phyloP scores from a whole-genome alignment of 2,113 vertebrate genomes.

The Pachypanchax playfairii region DNA sequence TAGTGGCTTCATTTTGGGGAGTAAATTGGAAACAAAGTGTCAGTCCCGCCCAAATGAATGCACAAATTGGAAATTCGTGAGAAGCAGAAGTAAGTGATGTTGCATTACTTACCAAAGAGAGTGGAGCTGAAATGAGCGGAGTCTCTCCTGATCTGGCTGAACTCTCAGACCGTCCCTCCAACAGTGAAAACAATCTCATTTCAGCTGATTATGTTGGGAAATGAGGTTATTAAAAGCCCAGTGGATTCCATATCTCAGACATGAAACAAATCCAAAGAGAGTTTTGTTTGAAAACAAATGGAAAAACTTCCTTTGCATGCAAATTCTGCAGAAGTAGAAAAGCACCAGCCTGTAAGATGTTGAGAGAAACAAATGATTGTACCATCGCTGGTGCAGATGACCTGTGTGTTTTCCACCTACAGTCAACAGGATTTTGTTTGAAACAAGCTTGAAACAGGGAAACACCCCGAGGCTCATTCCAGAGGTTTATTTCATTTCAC shows the following conservation, averaged over 20 bases:
- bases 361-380: neutral
- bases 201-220: constrained; percentile 37
- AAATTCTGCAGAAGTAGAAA: constrained; percentile 1
- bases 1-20: constrained; percentile 3
- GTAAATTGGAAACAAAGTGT: constrained; percentile 1
- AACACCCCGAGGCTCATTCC: constrained; percentile 48
- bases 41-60: neutral
- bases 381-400: constrained; percentile 9
- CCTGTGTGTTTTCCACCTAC: constrained; percentile 13
- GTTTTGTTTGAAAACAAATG: constrained; percentile 18
- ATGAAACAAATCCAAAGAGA: constrained; percentile 21
- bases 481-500: constrained; percentile 52
- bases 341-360: too few relatives aligned
- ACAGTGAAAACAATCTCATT: constrained; percentile 24
- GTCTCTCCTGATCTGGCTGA: constrained; percentile 12
- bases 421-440: constrained; percentile 48
- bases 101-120: constrained; percentile 15
- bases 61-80: constrained; percentile 19
- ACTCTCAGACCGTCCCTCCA: constrained; percentile 11
- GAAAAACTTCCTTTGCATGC: constrained; percentile 4
- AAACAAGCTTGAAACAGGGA: constrained; percentile 34
- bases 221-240: constrained; percentile 29
- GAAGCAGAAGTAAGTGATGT: neutral
- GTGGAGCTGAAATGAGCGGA: constrained; percentile 3
- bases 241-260: constrained; percentile 5